Conservation (phyloP, 1,140 invertebrate genomes). For the Tribolium madens region DNA sequence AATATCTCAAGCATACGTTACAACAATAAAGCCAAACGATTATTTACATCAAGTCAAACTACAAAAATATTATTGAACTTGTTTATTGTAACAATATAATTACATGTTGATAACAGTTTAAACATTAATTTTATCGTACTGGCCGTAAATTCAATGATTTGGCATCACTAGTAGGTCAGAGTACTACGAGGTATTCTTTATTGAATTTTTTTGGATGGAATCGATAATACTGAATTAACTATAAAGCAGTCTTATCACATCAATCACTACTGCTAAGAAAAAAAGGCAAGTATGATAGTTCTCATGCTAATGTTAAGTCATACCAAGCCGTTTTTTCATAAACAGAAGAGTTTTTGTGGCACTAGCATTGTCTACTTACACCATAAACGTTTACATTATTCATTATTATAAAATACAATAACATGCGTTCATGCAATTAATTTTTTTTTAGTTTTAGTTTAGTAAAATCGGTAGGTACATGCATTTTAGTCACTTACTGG, state of each 20-base stretch:
- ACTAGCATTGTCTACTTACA: slow-evolving; percentile 23
- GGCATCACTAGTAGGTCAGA: neutral
- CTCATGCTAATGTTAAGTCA: slow-evolving; percentile 12
- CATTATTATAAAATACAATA: slow-evolving; percentile 9
- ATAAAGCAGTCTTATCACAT: slow-evolving; percentile 29
- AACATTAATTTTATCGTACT: slow-evolving; percentile 8
- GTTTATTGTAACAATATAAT: neutral
- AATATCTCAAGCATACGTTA: slow-evolving; percentile 12
- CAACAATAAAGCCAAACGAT: slow-evolving; percentile 8
- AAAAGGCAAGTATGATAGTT: neutral
- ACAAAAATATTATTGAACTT: slow-evolving; percentile 30
- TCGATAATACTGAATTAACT: slow-evolving; percentile 26
- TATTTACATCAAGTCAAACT: slow-evolving; percentile 39
- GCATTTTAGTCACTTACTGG: slow-evolving; percentile 34
- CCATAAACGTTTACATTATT: slow-evolving; percentile 8
- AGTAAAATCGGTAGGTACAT: slow-evolving; percentile 27
- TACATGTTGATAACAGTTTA: neutral
- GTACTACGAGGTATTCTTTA: slow-evolving; percentile 1
- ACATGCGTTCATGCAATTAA: slow-evolving; percentile 21
- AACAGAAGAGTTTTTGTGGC: slow-evolving; percentile 15
- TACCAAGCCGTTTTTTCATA: slow-evolving; percentile 7
- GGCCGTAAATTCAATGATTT: neutral
- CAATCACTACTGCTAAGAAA: slow-evolving; percentile 23
- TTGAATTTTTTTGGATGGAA: slow-evolving; percentile 3
- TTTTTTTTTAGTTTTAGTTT: slow-evolving; percentile 6